These are phyloP conservation scores for Chalcis sispes DNA, from an alignment of 2,888 invertebrate genomes.

Conservation along the genomic window DNA sequence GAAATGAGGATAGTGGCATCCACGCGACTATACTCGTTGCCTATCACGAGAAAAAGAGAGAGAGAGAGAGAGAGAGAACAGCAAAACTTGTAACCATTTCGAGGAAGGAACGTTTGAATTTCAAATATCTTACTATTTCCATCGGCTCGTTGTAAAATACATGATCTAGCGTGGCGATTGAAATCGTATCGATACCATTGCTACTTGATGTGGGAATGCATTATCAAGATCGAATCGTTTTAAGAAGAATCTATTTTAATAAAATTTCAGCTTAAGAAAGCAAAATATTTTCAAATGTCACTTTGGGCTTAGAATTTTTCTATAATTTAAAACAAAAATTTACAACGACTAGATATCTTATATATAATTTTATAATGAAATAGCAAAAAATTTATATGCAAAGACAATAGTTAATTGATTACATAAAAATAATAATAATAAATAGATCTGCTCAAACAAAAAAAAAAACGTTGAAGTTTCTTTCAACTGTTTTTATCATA, in stretches of 20 bases:
- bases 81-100: no score
- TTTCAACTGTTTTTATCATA: no score
- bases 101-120: constrained; percentile 38
- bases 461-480: no score
- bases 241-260: not conserved
- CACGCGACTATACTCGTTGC: constrained; percentile 1
- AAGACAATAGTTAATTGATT: no score
- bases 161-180: constrained; percentile 4
- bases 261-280: not conserved
- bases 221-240: not conserved
- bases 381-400: no score
- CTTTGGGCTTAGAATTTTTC: no score
- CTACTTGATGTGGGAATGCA: not conserved
- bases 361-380: no score
- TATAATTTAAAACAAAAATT: constrained; percentile 13
- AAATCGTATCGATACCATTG: constrained; percentile 9
- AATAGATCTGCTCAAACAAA: no score
- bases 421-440: no score
- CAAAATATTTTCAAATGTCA: no score
- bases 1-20: constrained; percentile 17
- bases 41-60: not conserved
- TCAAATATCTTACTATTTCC: constrained; percentile 26
- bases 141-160: constrained; percentile 3
- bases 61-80: no score
- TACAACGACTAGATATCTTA: not conserved